Base-by-base conservation (phyloP, 2,888 invertebrate species). In the Neoitamus cyanurus region DNA sequence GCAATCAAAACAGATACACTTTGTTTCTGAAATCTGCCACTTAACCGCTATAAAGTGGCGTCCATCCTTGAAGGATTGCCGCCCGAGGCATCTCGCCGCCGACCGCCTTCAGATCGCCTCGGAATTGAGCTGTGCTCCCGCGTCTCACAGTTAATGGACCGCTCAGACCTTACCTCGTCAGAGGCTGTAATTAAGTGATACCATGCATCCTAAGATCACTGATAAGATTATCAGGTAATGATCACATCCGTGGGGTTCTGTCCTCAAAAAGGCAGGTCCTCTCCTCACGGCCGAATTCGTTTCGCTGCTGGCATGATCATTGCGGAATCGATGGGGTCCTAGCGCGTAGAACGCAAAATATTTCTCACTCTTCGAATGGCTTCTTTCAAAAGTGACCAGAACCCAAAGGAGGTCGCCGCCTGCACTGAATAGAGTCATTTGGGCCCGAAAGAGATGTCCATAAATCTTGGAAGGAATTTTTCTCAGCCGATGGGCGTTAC, bases 1-100 rank as follows among this genome's bases (percentile, higher is more conserved):
- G 86, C 85, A 86, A 87, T 87, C 87, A 87, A 87, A 87, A 87
- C 87, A 87, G 86, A 86, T 85, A 84, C 86, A 86, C 86, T 86
- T 85, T 87, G 87, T 86, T 87, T 87, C 86, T 48, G 83, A 84
- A 86, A 85, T 86, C 85, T 87, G 87, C 87, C 87, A 87, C 87
- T 87, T 87, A 86, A 87, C 86, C 86, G 86, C 86, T 75, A 70
- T 84, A 15, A 82, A 85, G 84, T 86, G 87, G 86, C 87, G 87
- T 87, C 87, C 82, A 78, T 83, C 85, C 85, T 86, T 69, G n/a
- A 84, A 84, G 42, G 83, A 77, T 78, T 30, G 15, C 69, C 58
- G 58, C 58, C 58, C 58, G 25, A 20, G 36, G 37, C 69, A 25
- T 75, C 3, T 20, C 70, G 69, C 37, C 34, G 58, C 11, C 83